Evolutionary conservation across 64 coral and sea anemone species (phyloP).

Genomic region (Orbicella faveolata): DNA sequence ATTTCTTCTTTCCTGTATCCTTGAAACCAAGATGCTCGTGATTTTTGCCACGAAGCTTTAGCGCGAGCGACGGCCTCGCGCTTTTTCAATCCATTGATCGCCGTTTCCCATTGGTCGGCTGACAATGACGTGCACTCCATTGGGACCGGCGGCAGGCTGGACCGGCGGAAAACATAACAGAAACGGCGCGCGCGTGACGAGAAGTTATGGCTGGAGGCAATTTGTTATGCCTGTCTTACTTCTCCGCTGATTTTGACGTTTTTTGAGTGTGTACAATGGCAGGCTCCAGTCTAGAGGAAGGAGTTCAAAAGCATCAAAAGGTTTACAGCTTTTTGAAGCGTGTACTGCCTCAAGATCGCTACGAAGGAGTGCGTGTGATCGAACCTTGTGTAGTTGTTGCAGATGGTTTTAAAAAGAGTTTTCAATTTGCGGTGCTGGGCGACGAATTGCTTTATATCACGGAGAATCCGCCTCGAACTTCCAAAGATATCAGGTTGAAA

Average conservation of each 20-base stretch:
- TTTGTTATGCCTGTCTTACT: neutral
- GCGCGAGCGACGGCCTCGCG: neutral
- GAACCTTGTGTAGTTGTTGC: constrained; percentile 91
- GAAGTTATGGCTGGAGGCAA: neutral
- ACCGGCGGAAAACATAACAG: neutral
- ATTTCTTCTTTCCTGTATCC: too few relatives aligned
- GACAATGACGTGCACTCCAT: neutral
- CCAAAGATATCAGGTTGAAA: constrained; percentile 83
- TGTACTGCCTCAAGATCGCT: constrained; percentile 78
- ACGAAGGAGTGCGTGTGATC: constrained; percentile 86
- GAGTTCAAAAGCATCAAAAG: constrained; percentile 91
- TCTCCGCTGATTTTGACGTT: neutral
- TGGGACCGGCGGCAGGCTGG: neutral
- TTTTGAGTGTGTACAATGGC: constrained; percentile 20
- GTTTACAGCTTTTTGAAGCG: constrained; percentile 97
- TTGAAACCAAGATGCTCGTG: too few relatives aligned
- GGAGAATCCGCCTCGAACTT: constrained; percentile 87
- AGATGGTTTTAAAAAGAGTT: constrained; percentile 83
- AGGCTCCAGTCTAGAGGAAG: constrained; percentile 51
- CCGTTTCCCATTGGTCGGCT: constrained; percentile 12
- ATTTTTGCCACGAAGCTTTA: neutral
- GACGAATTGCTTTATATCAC: constrained; percentile 90
- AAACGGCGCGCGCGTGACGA: constrained; percentile 33
- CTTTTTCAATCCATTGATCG: neutral
- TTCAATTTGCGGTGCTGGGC: constrained; percentile 87